Conservation (phyloP, 2,113 vertebrate species). For the Nettapus auritus region DNA sequence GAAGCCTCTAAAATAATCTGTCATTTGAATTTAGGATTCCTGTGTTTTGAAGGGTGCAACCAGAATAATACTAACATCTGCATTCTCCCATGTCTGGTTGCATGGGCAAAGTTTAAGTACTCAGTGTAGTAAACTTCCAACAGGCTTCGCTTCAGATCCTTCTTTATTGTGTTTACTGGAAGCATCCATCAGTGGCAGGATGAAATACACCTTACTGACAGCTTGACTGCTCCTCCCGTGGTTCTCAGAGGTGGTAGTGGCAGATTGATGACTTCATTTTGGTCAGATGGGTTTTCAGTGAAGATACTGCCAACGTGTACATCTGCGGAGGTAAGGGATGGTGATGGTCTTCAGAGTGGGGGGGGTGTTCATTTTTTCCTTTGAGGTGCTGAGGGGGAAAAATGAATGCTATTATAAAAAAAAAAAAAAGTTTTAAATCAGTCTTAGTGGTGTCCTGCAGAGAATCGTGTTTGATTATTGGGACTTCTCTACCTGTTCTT, state of each 20-base stretch:
- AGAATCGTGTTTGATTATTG: not conserved
- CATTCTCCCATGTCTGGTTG: not conserved
- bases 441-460: not conserved
- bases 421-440: not conserved
- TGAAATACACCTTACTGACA: not conserved
- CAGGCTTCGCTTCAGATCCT: not conserved
- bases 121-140: not conserved
- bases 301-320: rapidly evolving
- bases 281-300: not conserved
- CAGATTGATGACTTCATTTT: not conserved
- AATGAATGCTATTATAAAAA: too few species aligned
- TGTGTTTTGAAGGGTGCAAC: not conserved
- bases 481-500: not conserved
- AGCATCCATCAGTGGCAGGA: not conserved
- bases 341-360: not conserved
- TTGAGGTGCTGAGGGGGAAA: not conserved
- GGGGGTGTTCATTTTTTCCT: not conserved
- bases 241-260: not conserved
- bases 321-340: not conserved
- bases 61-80: not conserved
- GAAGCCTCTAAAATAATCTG: not conserved
- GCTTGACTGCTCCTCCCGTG: not conserved
- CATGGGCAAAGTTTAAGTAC: not conserved
- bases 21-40: not conserved
- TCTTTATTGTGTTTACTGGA: not conserved